phyloP scores from a whole-genome alignment of 2,888 invertebrate species.

The Adelphocoris suturalis region DNA sequence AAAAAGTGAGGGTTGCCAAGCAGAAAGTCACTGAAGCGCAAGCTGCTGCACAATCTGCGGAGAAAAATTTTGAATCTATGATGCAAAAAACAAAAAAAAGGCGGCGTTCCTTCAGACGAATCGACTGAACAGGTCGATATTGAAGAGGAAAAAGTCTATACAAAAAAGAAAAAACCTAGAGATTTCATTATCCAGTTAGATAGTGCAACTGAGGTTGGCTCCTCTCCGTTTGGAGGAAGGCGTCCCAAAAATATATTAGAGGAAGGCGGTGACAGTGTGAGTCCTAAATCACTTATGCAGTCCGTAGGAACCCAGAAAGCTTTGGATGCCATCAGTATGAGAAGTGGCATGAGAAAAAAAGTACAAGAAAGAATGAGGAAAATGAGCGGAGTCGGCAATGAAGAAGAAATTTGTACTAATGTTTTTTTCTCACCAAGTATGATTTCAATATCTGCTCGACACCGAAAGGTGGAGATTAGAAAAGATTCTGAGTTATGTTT shows the following conservation, averaged over 20 bases:
- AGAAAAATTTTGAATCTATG: slow-evolving; percentile 34
- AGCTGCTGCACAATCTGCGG: slow-evolving; percentile 12
- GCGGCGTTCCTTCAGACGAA: neutral
- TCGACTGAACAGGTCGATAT: neutral
- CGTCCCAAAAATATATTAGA: slow-evolving; percentile 16
- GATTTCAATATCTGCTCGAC: slow-evolving; percentile 28
- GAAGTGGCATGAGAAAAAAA: slow-evolving; percentile 58
- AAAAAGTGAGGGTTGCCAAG: slow-evolving; percentile 46
- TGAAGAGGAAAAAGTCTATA: neutral
- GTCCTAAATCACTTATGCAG: slow-evolving; percentile 2
- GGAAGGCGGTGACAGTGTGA: neutral
- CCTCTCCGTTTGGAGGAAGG: neutral
- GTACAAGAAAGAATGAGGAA: slow-evolving; percentile 36
- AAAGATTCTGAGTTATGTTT: slow-evolving; percentile 57
- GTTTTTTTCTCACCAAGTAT: slow-evolving; percentile 48
- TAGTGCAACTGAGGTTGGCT: neutral
- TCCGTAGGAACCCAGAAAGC: slow-evolving; percentile 22
- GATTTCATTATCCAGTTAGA: slow-evolving; percentile 16
- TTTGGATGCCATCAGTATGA: slow-evolving; percentile 62
- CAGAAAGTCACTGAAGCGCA: slow-evolving; percentile 56
- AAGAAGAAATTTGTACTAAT: neutral
- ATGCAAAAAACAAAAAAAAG: slow-evolving; percentile 6
- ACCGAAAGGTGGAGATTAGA: slow-evolving; percentile 15
- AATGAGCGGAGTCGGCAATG: neutral
- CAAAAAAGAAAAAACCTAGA: slow-evolving; percentile 3